phyloP scores from a whole-genome alignment of 1,140 invertebrate species.

The Eufriesea mexicana region DNA sequence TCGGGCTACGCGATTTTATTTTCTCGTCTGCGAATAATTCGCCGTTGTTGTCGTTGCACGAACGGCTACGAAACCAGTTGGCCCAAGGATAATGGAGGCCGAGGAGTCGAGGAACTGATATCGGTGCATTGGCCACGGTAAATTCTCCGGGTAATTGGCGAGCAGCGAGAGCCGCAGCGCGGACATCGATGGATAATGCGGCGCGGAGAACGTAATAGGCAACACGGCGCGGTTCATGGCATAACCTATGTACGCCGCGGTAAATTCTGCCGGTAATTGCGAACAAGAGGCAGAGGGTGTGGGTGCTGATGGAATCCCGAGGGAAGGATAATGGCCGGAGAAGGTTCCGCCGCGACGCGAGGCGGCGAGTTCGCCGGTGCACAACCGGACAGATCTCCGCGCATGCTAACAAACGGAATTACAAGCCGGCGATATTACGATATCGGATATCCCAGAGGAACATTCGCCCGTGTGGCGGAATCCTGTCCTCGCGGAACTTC shows the following conservation, averaged over 20 bases:
- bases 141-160: conserved; percentile 63
- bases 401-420: conserved; percentile 37
- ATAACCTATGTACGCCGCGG: conserved; percentile 42
- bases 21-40: conserved; percentile 31
- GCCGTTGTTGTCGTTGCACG: conserved; percentile 20
- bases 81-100: conserved; percentile 61
- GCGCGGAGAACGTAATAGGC: conserved; percentile 50
- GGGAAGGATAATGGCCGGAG: conserved; percentile 38
- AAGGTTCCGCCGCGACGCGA: conserved; percentile 26
- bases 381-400: not conserved
- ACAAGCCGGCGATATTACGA: conserved; percentile 12
- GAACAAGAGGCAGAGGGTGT: conserved; percentile 31
- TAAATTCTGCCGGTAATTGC: conserved; percentile 63
- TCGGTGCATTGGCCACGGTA: conserved; percentile 66
- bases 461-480: not conserved
- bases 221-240: conserved; percentile 19
- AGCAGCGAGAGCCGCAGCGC: conserved; percentile 21
- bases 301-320: conserved; percentile 61
- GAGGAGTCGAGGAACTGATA: conserved; percentile 54
- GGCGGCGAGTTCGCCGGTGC: conserved; percentile 7
- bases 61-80: conserved; percentile 41
- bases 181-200: conserved; percentile 54
- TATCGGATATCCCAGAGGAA: not conserved
- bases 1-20: conserved; percentile 25
- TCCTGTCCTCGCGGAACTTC: too few species aligned